These are phyloP conservation scores for Dascyllus trimaculatus DNA, from an alignment of 2,113 vertebrate genomes.

Conservation along the genomic window DNA sequence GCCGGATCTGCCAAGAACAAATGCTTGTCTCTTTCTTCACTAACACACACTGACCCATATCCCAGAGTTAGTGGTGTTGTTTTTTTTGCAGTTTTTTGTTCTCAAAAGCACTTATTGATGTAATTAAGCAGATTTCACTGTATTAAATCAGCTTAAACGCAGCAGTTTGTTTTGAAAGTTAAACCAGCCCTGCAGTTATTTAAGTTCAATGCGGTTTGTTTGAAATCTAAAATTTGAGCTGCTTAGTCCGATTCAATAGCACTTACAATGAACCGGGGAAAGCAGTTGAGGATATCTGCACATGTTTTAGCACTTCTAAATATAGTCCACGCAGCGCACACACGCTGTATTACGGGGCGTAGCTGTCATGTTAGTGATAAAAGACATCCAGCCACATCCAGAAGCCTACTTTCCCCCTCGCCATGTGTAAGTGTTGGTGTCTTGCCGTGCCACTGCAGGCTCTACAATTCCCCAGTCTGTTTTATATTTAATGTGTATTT, in stretches of 20 bases:
- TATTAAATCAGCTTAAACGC: too few relatives aligned
- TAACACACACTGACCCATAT: slow-evolving; percentile 45
- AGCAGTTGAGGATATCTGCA: slow-evolving; percentile 8
- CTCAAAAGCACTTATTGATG: background rate
- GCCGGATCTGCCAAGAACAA: slow-evolving; percentile 35
- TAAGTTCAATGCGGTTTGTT: too few relatives aligned
- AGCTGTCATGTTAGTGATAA: slow-evolving; percentile 59
- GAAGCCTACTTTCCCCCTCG: slow-evolving; percentile 61
- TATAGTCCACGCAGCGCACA: slow-evolving; percentile 24
- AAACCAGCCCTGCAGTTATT: too few relatives aligned
- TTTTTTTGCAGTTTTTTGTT: background rate
- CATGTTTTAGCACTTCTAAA: slow-evolving; percentile 31
- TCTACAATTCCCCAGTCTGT: slow-evolving; percentile 42
- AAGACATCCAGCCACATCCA: slow-evolving; percentile 39
- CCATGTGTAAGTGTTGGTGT: slow-evolving; percentile 55
- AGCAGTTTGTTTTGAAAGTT: too few relatives aligned
- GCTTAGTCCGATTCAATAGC: background rate
- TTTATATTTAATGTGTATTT: slow-evolving; percentile 78
- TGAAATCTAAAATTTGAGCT: background rate
- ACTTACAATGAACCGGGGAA: background rate
- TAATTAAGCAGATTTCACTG: background rate
- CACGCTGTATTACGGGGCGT: slow-evolving; percentile 17
- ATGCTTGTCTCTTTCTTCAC: slow-evolving; percentile 6
- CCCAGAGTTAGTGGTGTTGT: slow-evolving; percentile 17
- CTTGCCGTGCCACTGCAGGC: slow-evolving; percentile 57